phyloP scores from a whole-genome alignment of 2,113 vertebrate genomes.

The Buteo buteo region DNA sequence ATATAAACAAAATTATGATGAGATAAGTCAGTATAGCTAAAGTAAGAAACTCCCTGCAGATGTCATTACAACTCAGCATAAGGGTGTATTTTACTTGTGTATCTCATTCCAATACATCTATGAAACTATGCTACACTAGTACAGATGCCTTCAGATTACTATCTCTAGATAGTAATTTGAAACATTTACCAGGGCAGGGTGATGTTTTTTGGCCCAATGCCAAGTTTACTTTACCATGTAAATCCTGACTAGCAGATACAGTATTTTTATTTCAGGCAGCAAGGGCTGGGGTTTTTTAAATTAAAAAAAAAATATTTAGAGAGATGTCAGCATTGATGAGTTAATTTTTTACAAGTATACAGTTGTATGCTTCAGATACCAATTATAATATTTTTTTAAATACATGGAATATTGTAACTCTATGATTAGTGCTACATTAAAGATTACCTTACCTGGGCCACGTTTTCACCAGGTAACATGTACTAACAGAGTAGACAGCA shows the following conservation, averaged over 20 bases:
- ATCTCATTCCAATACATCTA: not conserved
- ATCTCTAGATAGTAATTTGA: not conserved
- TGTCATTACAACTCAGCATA: not conserved
- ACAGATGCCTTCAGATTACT: not conserved
- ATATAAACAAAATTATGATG: too few species aligned
- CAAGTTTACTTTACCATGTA: not conserved
- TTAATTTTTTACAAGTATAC: not conserved
- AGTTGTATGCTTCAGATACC: not conserved
- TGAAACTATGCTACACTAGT: not conserved
- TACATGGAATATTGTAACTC: not conserved
- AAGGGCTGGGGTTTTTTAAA: not conserved
- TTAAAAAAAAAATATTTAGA: not conserved
- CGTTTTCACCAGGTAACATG: not conserved
- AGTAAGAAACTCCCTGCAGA: not conserved
- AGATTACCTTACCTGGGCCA: not conserved
- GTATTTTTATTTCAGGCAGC: not conserved
- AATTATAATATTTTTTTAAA: not conserved
- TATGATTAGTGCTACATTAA: not conserved
- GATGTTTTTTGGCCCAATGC: not conserved
- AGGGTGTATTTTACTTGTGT: not conserved
- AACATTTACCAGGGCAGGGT: not conserved
- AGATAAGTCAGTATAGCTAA: not conserved
- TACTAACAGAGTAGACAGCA: not conserved
- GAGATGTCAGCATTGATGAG: not conserved
- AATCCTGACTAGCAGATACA: not conserved